Percentiles rank a stretch among this genome's conserved stretches.
Conservation (phyloP, 2,113 vertebrate species). For the Ciconia boyciana region DNA sequence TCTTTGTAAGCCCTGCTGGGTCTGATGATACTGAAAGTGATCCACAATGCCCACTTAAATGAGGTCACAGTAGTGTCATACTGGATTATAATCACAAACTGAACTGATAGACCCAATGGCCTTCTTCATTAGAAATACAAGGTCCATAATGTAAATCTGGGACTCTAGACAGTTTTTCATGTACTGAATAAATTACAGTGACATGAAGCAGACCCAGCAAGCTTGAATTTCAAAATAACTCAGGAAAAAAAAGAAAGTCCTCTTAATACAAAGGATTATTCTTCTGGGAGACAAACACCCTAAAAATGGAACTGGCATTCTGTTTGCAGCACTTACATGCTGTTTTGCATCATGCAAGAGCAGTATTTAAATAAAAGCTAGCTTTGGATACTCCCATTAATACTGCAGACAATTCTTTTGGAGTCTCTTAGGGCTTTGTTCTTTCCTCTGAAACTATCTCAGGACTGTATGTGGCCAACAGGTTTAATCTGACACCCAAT, state of each 20-base stretch:
- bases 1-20: not conserved
- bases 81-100: not conserved
- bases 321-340: not conserved
- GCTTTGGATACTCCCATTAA: rapidly evolving
- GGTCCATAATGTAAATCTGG: not conserved
- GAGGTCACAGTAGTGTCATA: not conserved
- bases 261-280: not conserved
- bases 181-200: not conserved
- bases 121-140: not conserved
- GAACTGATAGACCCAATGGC: not conserved
- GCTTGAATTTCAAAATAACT: not conserved
- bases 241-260: not conserved
- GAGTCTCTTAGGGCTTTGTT: not conserved
- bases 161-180: not conserved
- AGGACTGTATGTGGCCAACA: not conserved
- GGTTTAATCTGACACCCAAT: not conserved
- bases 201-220: not conserved
- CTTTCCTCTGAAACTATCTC: not conserved
- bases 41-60: not conserved
- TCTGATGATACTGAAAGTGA: not conserved
- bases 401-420: not conserved
- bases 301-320: not conserved
- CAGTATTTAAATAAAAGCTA: not conserved
- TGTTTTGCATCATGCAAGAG: not conserved
- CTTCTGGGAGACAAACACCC: not conserved